Evolutionary conservation across 2,888 invertebrate genomes (phyloP).

Genomic region (Bibio marci): DNA sequence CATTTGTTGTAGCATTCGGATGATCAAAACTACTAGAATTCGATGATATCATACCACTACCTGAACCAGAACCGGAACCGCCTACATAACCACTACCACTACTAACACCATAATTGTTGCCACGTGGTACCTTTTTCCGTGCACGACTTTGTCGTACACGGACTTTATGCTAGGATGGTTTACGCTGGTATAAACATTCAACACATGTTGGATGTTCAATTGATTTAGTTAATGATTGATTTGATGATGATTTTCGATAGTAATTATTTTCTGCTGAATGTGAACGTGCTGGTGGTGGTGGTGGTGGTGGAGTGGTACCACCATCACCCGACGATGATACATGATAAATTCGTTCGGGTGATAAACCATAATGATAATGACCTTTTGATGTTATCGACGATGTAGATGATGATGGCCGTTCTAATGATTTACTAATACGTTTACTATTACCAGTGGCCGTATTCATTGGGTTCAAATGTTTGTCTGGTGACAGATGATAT

Average conservation of each 20-base stretch:
- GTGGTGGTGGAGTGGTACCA: slow-evolving; percentile 8
- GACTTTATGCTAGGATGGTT: slow-evolving; percentile 48
- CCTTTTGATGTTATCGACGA: slow-evolving; percentile 17
- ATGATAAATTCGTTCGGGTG: slow-evolving; percentile 25
- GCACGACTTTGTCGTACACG: slow-evolving; percentile 41
- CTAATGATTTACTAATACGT: slow-evolving; percentile 26
- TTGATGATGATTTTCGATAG: slow-evolving; percentile 31
- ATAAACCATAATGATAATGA: slow-evolving; percentile 22
- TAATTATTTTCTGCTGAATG: slow-evolving; percentile 29
- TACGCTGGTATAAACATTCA: slow-evolving; percentile 49
- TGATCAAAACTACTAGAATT: slow-evolving; percentile 14
- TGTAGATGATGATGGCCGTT: slow-evolving; percentile 26
- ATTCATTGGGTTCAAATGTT: no score
- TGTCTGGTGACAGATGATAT: slow-evolving; percentile 13
- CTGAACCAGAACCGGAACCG: slow-evolving; percentile 2
- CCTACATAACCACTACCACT: not conserved
- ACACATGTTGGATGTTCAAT: slow-evolving; percentile 56
- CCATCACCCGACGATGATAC: no score
- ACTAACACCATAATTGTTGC: slow-evolving; percentile 14
- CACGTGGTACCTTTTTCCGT: slow-evolving; percentile 34
- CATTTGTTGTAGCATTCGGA: slow-evolving; percentile 12
- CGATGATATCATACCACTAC: slow-evolving; percentile 6
- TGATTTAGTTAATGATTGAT: slow-evolving; percentile 35
- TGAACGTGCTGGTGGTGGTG: slow-evolving; percentile 19
- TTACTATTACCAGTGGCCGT: slow-evolving; percentile 5